phyloP scores from a whole-genome alignment of 2,888 invertebrate genomes.

The Nematopogon swammerdamellus region DNA sequence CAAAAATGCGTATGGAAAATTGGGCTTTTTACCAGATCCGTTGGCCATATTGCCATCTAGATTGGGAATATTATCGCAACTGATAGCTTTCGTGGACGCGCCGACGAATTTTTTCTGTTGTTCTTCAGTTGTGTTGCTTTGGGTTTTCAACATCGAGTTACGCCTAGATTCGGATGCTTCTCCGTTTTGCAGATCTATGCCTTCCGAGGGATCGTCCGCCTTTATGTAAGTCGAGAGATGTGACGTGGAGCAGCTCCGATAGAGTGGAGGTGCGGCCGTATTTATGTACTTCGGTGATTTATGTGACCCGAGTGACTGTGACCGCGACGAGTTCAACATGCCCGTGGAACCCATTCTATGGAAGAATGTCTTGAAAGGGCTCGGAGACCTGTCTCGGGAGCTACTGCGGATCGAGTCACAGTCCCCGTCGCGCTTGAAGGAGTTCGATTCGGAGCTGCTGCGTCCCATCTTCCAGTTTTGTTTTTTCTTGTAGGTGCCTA shows the following conservation, averaged over 20 bases:
- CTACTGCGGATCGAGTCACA: slow-evolving; percentile 46
- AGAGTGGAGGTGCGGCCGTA: slow-evolving; percentile 52
- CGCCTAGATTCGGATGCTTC: slow-evolving; percentile 27
- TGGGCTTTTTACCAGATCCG: slow-evolving; percentile 56
- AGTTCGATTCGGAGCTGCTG: slow-evolving; percentile 45
- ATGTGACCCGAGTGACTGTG: slow-evolving; percentile 37
- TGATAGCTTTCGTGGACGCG: slow-evolving; percentile 61
- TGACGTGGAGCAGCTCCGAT: slow-evolving; percentile 74
- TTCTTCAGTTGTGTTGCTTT: slow-evolving; percentile 29
- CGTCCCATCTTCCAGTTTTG: slow-evolving; percentile 59
- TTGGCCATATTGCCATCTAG: slow-evolving; percentile 49
- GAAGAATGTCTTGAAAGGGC: slow-evolving; percentile 69
- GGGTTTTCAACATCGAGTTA: slow-evolving; percentile 32
- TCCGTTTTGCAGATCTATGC: slow-evolving; percentile 61
- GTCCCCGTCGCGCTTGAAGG: slow-evolving; percentile 42
- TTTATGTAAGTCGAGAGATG: slow-evolving; percentile 73
- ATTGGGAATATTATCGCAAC: slow-evolving; percentile 70
- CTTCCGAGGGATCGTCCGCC: slow-evolving; percentile 79
- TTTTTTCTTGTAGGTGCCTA: slow-evolving; percentile 53
- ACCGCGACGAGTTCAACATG: slow-evolving; percentile 62
- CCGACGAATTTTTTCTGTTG: slow-evolving; percentile 31
- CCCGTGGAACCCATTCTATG: slow-evolving; percentile 75
- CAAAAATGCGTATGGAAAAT: slow-evolving; percentile 75
- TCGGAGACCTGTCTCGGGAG: slow-evolving; percentile 56
- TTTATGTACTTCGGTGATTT: slow-evolving; percentile 35